Percentiles rank a stretch among this genome's conserved stretches.
These are phyloP conservation scores for Heliconius melpomene DNA, from an alignment of 1,140 invertebrate genomes.

Conservation along the genomic window DNA sequence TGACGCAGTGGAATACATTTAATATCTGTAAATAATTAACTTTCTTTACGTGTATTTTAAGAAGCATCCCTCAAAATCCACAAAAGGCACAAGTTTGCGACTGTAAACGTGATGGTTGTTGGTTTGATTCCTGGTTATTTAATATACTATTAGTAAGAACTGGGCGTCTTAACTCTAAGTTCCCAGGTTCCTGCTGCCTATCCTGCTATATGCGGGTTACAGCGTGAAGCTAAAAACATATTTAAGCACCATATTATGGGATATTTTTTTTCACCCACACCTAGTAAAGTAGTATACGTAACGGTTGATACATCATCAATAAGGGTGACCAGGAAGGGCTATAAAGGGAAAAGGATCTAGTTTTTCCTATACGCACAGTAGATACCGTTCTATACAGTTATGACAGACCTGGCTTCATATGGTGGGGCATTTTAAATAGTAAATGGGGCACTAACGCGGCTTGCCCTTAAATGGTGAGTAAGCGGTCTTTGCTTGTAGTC, in stretches of 20 bases:
- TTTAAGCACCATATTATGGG: background rate
- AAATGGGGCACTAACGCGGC: slow-evolving; percentile 32
- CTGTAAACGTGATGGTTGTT: too few relatives aligned
- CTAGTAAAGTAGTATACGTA: background rate
- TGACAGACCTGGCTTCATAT: slow-evolving; percentile 36
- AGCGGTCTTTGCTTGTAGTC: background rate
- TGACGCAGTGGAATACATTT: too few relatives aligned
- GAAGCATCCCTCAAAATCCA: too few relatives aligned
- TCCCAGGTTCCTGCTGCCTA: too few relatives aligned
- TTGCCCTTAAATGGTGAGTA: slow-evolving; percentile 27
- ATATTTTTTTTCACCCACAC: background rate
- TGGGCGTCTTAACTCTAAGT: too few relatives aligned
- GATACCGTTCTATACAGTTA: slow-evolving; percentile 38
- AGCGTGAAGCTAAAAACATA: too few relatives aligned
- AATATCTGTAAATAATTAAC: too few relatives aligned
- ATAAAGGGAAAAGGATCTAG: slow-evolving; percentile 30
- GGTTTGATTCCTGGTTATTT: too few relatives aligned
- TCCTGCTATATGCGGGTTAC: too few relatives aligned
- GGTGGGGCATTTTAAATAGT: slow-evolving; percentile 37
- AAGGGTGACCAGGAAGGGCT: slow-evolving; percentile 37
- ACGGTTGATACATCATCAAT: slow-evolving; percentile 34
- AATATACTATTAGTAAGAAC: too few relatives aligned
- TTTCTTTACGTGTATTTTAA: too few relatives aligned
- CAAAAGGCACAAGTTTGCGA: too few relatives aligned
- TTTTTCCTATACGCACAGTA: slow-evolving; percentile 28